Base-by-base conservation (phyloP, 2,797 vertebrate genomes). In the Labroides dimidiatus region DNA sequence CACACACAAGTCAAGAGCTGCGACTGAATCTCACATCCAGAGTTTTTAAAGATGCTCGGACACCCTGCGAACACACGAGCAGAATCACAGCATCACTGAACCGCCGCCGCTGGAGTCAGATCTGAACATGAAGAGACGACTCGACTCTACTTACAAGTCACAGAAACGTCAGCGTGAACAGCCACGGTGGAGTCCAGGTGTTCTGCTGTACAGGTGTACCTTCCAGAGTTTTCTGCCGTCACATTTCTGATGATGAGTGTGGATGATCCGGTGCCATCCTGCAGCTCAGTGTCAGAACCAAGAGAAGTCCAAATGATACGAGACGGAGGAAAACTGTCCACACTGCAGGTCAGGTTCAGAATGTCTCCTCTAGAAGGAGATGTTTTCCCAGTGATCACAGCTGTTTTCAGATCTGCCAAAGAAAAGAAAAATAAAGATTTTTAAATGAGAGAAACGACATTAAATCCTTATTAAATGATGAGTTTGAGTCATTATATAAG, bases 271-370 rank as follows among this genome's bases (percentile, higher is more conserved):
- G 39, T 39, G 36, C 39, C 3, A 10, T 10, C 70, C 27, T 56
- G 52, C 57, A 16, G 19, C 9, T n/a, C 27, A 30, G 8, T 10
- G 41, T 9, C 20, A 6, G 0, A 16, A 27, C 36, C 49, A 1
- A 0, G 15, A 65, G 41, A 50, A 17, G 42, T 64, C 84, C 86
- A 86, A 2, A 19, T 63, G 49, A 83, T 39, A 8, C 3, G 10
- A 53, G 78, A 69, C 0, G 39, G 72, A 39, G 81, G 81, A 37
- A 74, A 60, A 64, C 84, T 87, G 6, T 87, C 57, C 27, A 54
- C 24, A 6, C 59, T 73, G 77, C 86, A 88, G 51, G 30, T 90
- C 10, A 90, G 57, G 59, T 33, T 80, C 45, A 88, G 57, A 55
- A 15, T 16, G 0, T 24, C 37, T 36, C 41, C 81, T 37, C 55